phyloP scores from a whole-genome alignment of 1,140 invertebrate genomes.

The Ceratina australensis region DNA sequence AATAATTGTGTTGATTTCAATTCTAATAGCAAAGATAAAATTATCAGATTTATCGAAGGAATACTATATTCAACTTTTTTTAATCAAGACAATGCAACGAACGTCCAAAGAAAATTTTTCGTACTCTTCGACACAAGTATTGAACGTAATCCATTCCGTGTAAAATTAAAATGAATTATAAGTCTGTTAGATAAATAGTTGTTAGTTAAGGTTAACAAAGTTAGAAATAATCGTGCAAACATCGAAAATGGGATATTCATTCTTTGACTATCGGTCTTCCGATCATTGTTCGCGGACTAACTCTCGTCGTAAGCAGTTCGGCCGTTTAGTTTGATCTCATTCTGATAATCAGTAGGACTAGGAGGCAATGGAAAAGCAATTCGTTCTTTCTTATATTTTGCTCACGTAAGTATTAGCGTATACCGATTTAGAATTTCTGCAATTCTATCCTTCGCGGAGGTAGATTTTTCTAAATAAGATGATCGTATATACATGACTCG shows the following conservation, averaged over 20 bases:
- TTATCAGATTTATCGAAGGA: too few relatives aligned
- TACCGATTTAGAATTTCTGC: neutral
- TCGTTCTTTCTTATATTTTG: too few relatives aligned
- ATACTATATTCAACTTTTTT: neutral
- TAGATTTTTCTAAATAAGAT: neutral
- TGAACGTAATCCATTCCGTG: neutral
- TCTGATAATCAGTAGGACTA: too few relatives aligned
- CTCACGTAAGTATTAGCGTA: too few relatives aligned
- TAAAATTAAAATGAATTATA: neutral
- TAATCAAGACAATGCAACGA: neutral
- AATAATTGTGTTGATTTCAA: too few relatives aligned
- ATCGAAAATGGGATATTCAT: neutral
- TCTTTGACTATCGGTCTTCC: conserved; percentile 38
- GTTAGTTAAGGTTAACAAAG: neutral
- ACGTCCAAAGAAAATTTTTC: neutral
- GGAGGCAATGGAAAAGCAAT: too few relatives aligned
- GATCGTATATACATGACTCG: too few relatives aligned
- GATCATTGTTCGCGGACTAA: neutral
- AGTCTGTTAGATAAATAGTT: neutral
- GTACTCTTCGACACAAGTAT: neutral
- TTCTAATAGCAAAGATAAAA: too few relatives aligned
- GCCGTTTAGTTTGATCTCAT: neutral
- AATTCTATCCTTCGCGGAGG: neutral
- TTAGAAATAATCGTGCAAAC: neutral
- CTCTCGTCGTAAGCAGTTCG: neutral